Base-by-base conservation (phyloP, 2,113 vertebrate genomes). In the Speoplatyrhinus poulsoni region DNA sequence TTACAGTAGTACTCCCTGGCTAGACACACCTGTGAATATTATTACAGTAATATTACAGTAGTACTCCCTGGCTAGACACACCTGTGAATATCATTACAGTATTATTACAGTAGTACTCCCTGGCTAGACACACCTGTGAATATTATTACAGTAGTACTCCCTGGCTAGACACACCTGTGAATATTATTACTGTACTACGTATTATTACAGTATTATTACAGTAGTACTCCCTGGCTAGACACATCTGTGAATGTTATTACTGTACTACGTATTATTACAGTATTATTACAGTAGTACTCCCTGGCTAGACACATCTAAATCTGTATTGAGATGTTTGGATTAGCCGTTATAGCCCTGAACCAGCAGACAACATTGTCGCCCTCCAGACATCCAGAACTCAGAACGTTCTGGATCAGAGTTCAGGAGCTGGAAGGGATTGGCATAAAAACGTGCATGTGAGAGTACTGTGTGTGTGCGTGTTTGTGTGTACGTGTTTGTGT, bases 51-150 rank as follows among this genome's bases (percentile, higher is more conserved):
- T 26, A 26, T 26, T 26, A 26, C 26, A 26, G 26, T 26, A 26
- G 19, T 98, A 99, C 15, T 99, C 97, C 0, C 79, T 99, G 85
- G 97, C 98, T 2, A 91, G 98, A 65, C 97, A 99, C 67, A 99
- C 97, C 0, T 99, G 98, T 99, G 89, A 96, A 96, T 95, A 66
- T 36, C 15, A 36, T 12, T 19, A 56, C 54, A 9, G 19, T 9
- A 17, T 3, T 9, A 56, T 17, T 8, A 26, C 54, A 56, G n/a
- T 19, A 26, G 26, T 98, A 99, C 15, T 99, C 97, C 0, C 79
- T 99, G 85, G 97, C 98, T 2, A 91, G 98, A 65, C 97, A 99
- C 67, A 99, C 97, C 0, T 99, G 98, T 99, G 89, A 96, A 96
- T 95, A 26, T 26, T 26, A 26, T 26, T 26, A 26, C 26, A 26